A percentile compares a stretch with the other conserved stretches of the same genome.
Evolutionary conservation across 2,797 vertebrate species (phyloP).

Genomic region (Platyrinchus mystaceus): DNA sequence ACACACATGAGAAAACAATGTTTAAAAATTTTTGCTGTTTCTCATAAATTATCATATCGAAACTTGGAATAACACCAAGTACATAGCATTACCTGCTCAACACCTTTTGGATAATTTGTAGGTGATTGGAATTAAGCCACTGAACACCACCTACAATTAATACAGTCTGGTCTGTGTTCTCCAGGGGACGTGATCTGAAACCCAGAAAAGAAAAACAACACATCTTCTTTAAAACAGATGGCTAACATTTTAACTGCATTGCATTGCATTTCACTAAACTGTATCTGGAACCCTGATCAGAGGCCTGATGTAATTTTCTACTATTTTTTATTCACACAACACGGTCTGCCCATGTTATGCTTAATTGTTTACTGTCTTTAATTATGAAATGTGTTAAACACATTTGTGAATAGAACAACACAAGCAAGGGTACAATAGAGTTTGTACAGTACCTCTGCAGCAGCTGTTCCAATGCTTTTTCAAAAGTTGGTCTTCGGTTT

Average conservation of each 20-base stretch:
- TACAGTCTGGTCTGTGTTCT: slow-evolving; percentile 85
- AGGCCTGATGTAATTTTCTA: slow-evolving; percentile 56
- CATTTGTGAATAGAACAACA: background rate
- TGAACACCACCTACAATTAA: slow-evolving; percentile 95
- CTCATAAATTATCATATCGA: background rate
- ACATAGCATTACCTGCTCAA: slow-evolving; percentile 78
- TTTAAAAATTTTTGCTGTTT: background rate
- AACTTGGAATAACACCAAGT: background rate
- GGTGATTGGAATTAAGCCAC: slow-evolving; percentile 91
- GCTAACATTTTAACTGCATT: slow-evolving; percentile 65
- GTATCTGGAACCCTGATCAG: slow-evolving; percentile 50
- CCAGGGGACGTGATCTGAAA: slow-evolving; percentile 88
- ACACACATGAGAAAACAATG: background rate
- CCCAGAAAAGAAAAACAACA: slow-evolving; percentile 66
- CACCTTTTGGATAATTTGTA: slow-evolving; percentile 86
- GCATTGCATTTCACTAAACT: slow-evolving; percentile 62
- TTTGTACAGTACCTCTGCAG: slow-evolving; percentile 82
- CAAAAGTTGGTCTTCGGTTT: slow-evolving; percentile 85
- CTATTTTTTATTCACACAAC: slow-evolving; percentile 44
- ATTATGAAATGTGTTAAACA: slow-evolving; percentile 43
- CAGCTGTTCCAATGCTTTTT: slow-evolving; percentile 86
- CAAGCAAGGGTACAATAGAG: background rate
- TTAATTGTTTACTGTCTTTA: slow-evolving; percentile 21
- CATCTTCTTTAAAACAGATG: slow-evolving; percentile 67
- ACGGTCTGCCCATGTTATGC: background rate